Evolutionary conservation across 2,888 invertebrate genomes (phyloP).

Genomic region (Cartodere bifasciata): DNA sequence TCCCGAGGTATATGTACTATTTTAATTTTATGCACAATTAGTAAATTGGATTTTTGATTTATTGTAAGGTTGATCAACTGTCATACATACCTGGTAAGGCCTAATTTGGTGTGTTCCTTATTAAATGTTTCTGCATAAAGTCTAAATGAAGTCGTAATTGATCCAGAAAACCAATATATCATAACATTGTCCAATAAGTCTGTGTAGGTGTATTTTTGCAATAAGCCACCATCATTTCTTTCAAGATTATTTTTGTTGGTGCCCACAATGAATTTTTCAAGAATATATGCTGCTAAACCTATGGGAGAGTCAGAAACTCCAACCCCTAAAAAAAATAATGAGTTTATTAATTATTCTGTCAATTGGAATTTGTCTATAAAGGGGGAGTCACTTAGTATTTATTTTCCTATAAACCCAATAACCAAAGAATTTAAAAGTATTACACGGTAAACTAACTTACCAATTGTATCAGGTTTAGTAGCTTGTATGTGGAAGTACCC

Average conservation of each 20-base stretch:
- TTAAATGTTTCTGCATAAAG: constrained; percentile 56
- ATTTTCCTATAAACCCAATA: neutral
- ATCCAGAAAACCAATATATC: constrained; percentile 67
- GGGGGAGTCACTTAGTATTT: neutral
- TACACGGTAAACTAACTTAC: constrained; percentile 34
- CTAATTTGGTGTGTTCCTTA: constrained; percentile 14
- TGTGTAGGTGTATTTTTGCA: constrained; percentile 53
- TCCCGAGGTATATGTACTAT: too few species aligned
- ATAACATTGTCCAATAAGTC: constrained; percentile 66
- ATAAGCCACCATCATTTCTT: constrained; percentile 52
- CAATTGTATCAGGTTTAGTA: constrained; percentile 81
- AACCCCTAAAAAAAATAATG: constrained; percentile 45
- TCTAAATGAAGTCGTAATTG: constrained; percentile 61
- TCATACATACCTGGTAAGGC: constrained; percentile 13
- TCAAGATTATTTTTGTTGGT: constrained; percentile 42
- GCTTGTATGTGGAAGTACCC: constrained; percentile 68
- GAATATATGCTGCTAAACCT: constrained; percentile 77
- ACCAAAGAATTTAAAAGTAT: constrained; percentile 1
- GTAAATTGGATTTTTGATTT: too few species aligned
- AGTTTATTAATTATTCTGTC: too few species aligned
- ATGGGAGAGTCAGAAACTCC: constrained; percentile 65
- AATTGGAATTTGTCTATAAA: constrained; percentile 1
- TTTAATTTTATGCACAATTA: too few species aligned
- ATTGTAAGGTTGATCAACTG: too few species aligned
- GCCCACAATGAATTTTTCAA: constrained; percentile 80